Percentiles rank a stretch among this genome's conserved stretches.
Evolutionary conservation across 2,888 invertebrate genomes (phyloP).

Genomic region (Drosophila diplacantha): DNA sequence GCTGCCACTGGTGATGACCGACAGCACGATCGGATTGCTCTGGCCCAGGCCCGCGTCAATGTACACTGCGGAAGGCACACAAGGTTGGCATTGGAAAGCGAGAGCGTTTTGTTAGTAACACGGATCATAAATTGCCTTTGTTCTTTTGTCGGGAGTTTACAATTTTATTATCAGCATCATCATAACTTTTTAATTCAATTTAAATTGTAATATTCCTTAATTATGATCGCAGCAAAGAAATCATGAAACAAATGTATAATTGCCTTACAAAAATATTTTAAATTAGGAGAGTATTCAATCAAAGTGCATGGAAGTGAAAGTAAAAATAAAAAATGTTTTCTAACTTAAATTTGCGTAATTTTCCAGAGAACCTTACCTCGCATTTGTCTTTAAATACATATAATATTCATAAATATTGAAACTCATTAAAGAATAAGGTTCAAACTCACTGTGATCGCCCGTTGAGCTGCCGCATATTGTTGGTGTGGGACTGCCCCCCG

Average conservation of each 20-base stretch:
- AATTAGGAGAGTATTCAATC: no score
- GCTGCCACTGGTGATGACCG: slow-evolving; percentile 88
- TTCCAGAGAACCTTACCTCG: no score
- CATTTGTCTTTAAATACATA: not conserved
- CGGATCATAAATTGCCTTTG: slow-evolving; percentile 4
- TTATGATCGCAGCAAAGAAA: not conserved
- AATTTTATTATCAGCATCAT: not conserved
- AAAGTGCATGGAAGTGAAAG: not conserved
- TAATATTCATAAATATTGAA: not conserved
- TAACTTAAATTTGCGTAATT: no score
- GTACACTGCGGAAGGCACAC: slow-evolving; percentile 82
- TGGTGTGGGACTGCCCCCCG: slow-evolving; percentile 88
- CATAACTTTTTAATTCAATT: not conserved
- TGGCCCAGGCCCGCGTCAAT: slow-evolving; percentile 84
- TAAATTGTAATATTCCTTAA: not conserved
- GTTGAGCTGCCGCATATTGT: slow-evolving; percentile 89
- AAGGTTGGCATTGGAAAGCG: not conserved
- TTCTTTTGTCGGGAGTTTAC: not conserved
- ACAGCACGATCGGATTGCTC: slow-evolving; percentile 88
- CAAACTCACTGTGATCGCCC: slow-evolving; percentile 86
- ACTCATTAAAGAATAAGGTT: no score
- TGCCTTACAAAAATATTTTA: not conserved
- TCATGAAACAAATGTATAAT: not conserved
- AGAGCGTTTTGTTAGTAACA: not conserved
- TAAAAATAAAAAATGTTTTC: no score